phyloP scores from a whole-genome alignment of 2,797 vertebrate genomes.

The Melanotaenia trifasciata region DNA sequence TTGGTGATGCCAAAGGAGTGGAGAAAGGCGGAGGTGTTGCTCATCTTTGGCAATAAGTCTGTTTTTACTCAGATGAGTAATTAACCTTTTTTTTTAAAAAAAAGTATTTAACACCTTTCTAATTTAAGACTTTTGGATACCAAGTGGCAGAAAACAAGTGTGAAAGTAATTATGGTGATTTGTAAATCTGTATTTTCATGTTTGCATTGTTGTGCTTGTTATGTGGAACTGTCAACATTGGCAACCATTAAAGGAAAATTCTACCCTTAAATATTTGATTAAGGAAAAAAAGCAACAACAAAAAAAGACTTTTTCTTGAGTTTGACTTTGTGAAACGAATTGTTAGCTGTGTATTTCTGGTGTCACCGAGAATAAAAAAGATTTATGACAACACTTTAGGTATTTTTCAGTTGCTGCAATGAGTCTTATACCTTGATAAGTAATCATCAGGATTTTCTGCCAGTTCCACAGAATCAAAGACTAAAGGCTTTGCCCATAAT shows the following conservation, averaged over 20 bases:
- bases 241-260: constrained; percentile 7
- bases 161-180: constrained; percentile 29
- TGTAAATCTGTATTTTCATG: not conserved
- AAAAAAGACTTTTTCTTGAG: not conserved
- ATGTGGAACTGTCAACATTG: not conserved
- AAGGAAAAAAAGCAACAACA: not conserved
- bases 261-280: not conserved
- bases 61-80: constrained; percentile 72
- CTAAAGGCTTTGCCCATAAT: constrained; percentile 18
- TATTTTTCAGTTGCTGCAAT: constrained; percentile 18
- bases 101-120: constrained; percentile 67
- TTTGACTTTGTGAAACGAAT: constrained; percentile 4
- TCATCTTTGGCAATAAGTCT: constrained; percentile 61
- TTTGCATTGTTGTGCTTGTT: not conserved
- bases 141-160: constrained; percentile 52
- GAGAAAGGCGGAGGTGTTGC: constrained; percentile 38
- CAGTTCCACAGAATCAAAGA: constrained; percentile 33
- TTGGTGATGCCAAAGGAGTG: constrained; percentile 25
- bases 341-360: constrained; percentile 3
- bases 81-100: constrained; percentile 74
- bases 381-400: constrained; percentile 4
- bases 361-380: constrained; percentile 1
- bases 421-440: constrained; percentile 17
- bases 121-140: constrained; percentile 63
- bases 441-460: constrained; percentile 35